Conservation (phyloP, 2,113 vertebrate genomes). For the Peucedramus taeniatus region DNA sequence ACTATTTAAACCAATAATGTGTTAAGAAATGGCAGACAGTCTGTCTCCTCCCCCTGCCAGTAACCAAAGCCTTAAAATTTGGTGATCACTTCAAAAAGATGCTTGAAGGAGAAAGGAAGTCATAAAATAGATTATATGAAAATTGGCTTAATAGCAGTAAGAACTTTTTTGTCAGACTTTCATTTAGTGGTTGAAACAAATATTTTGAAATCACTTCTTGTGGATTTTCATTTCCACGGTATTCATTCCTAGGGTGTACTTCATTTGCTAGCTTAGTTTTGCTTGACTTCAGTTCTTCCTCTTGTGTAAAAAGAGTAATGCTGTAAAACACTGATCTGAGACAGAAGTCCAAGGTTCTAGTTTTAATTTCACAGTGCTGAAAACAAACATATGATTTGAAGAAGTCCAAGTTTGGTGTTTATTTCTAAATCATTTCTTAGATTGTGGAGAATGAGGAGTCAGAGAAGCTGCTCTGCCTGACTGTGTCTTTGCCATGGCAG, state of each 20-base stretch:
- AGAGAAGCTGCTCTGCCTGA: not conserved
- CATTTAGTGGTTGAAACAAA: not conserved
- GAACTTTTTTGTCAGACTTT: not conserved
- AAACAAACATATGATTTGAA: not conserved
- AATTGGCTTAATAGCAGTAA: not conserved
- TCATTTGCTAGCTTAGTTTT: not conserved
- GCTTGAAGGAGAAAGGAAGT: not conserved
- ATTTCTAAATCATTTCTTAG: not conserved
- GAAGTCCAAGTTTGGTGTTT: not conserved
- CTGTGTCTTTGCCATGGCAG: not conserved
- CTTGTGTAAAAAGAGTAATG: not conserved
- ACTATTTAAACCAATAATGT: not conserved
- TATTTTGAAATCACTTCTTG: not conserved
- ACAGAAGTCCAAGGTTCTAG: not conserved
- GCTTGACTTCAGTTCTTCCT: not conserved
- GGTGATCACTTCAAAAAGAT: not conserved
- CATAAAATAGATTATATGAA: not conserved
- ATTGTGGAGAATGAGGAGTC: rapidly evolving
- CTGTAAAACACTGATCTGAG: not conserved
- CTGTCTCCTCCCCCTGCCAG: not conserved
- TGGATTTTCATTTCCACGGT: not conserved
- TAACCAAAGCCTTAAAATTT: not conserved
- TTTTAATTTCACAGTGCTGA: not conserved
- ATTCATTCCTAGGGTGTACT: not conserved
- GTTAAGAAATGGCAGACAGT: not conserved